Evolutionary conservation across 2,888 invertebrate genomes (phyloP).

Genomic region (Fragum sueziense): DNA sequence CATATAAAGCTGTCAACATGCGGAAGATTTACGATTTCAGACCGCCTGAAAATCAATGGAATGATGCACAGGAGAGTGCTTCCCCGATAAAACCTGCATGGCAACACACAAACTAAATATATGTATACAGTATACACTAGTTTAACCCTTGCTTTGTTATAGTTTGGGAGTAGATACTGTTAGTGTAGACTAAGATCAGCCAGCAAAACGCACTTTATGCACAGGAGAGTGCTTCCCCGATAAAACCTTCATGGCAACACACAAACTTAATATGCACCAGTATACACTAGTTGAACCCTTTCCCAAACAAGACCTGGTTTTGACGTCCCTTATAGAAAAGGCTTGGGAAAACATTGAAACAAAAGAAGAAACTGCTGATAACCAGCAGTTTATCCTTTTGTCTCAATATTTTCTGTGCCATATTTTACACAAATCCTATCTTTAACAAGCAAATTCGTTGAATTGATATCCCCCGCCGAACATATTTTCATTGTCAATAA

Average conservation of each 20-base stretch:
- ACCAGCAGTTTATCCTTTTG: neutral
- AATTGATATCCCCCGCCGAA: too few relatives aligned
- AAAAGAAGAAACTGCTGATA: neutral
- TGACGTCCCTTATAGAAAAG: neutral
- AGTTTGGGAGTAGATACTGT: too few relatives aligned
- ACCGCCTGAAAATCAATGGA: slow-evolving; percentile 20
- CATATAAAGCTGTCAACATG: slow-evolving; percentile 22
- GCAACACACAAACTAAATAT: neutral
- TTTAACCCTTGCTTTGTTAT: too few relatives aligned
- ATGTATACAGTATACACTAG: too few relatives aligned
- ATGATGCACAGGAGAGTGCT: slow-evolving; percentile 16
- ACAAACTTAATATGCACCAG: neutral
- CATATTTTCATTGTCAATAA: too few relatives aligned
- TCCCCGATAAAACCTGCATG: neutral
- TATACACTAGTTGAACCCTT: too few relatives aligned
- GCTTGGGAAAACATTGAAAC: neutral
- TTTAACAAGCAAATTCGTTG: too few relatives aligned
- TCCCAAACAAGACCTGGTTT: too few relatives aligned
- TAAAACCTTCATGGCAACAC: neutral
- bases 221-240: slow-evolving; percentile 3
- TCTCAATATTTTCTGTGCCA: too few relatives aligned
- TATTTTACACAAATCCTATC: too few relatives aligned
- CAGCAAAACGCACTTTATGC: too few relatives aligned
- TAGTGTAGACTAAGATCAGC: too few relatives aligned
- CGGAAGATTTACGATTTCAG: slow-evolving; percentile 5